Evolutionary conservation across 2,888 invertebrate genomes (phyloP).

Genomic region (Tipula unca): DNA sequence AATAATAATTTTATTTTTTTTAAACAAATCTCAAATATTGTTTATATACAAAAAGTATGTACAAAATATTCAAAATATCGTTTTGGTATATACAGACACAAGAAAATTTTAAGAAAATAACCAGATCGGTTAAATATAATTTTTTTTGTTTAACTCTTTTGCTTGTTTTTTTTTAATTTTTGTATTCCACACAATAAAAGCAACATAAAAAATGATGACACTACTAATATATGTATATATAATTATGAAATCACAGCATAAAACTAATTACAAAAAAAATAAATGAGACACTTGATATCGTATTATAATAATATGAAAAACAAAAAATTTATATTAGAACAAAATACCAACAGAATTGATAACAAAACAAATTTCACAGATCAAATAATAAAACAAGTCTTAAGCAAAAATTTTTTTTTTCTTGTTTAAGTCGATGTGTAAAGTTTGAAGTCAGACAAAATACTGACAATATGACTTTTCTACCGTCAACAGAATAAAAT

Average conservation of each 20-base stretch:
- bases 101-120: not conserved
- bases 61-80: not conserved
- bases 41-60: not conserved
- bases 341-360: not conserved
- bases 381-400: not conserved
- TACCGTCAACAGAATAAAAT: not conserved
- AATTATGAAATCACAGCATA: not conserved
- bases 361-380: not conserved
- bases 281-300: not conserved
- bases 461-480: conserved; percentile 8
- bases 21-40: not conserved
- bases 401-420: not conserved
- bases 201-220: not conserved
- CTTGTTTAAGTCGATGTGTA: not conserved
- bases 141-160: not conserved
- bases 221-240: not conserved
- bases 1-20: not conserved
- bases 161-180: not conserved
- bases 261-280: not conserved
- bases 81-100: not conserved
- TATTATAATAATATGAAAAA: not conserved
- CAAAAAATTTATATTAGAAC: not conserved
- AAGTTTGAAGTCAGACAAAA: not conserved
- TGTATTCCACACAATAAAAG: not conserved
- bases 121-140: not conserved